These are phyloP conservation scores for Trissolcus brochymenae DNA, from an alignment of 2,888 invertebrate genomes.

Conservation along the genomic window DNA sequence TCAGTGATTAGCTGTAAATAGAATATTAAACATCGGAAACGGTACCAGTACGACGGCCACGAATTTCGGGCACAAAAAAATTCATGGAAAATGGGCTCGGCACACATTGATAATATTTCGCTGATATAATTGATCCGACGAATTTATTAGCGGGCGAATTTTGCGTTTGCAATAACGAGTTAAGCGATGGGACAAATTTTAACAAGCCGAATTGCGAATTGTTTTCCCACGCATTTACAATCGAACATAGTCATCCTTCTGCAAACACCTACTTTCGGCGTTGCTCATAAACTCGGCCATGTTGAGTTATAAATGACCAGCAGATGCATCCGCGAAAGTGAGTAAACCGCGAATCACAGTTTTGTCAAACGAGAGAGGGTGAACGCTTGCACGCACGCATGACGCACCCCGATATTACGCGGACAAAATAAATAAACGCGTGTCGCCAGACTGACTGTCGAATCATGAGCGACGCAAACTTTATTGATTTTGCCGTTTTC, in stretches of 20 bases:
- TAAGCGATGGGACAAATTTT: slow-evolving; percentile 11
- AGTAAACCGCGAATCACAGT: slow-evolving; percentile 58
- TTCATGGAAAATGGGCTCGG: not conserved
- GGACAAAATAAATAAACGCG: slow-evolving; percentile 70
- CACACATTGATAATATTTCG: not conserved
- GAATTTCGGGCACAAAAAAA: no score
- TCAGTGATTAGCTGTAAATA: no score
- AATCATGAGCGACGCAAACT: slow-evolving; percentile 30
- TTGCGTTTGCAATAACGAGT: not conserved
- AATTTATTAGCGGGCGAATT: slow-evolving; percentile 5
- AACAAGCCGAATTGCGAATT: slow-evolving; percentile 19
- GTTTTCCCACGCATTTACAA: slow-evolving; percentile 19
- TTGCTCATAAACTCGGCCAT: slow-evolving; percentile 52
- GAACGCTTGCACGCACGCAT: slow-evolving; percentile 45
- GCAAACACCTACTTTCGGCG: slow-evolving; percentile 33
- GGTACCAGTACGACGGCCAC: no score
- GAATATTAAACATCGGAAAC: no score
- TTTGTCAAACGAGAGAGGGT: slow-evolving; percentile 52
- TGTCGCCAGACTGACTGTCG: slow-evolving; percentile 50
- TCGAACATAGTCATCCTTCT: slow-evolving; percentile 21
- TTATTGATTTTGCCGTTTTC: slow-evolving; percentile 37
- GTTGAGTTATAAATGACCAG: slow-evolving; percentile 50
- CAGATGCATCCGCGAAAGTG: slow-evolving; percentile 31
- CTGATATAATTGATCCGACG: not conserved
- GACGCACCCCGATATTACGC: slow-evolving; percentile 57